Evolutionary conservation across 1,140 invertebrate genomes (phyloP).

Genomic region (Holcopasites calliopsidis): DNA sequence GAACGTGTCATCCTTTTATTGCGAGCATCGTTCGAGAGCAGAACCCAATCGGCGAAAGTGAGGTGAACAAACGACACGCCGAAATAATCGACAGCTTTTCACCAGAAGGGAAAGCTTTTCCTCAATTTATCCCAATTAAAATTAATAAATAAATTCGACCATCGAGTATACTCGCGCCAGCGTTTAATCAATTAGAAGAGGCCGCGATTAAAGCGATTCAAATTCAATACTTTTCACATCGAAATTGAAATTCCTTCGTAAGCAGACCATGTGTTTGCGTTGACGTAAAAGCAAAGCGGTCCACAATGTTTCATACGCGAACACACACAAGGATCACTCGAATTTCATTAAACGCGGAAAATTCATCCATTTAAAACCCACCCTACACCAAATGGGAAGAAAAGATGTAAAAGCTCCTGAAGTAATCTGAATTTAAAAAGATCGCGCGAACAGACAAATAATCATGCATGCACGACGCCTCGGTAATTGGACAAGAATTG

Average conservation of each 20-base stretch:
- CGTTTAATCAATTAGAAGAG: background rate
- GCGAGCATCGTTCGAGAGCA: too few relatives aligned
- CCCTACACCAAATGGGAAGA: background rate
- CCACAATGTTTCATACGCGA: background rate
- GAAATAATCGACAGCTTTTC: too few relatives aligned
- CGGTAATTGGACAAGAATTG: conserved; percentile 14
- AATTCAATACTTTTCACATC: background rate
- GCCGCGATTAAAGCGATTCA: conserved; percentile 4
- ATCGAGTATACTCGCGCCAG: background rate
- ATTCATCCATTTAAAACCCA: background rate
- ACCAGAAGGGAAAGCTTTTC: too few relatives aligned
- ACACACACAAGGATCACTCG: background rate
- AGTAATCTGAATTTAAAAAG: background rate
- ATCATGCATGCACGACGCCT: background rate
- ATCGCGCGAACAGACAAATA: background rate
- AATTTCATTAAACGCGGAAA: background rate
- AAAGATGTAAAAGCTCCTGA: background rate
- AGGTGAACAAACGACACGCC: background rate
- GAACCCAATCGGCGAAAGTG: too few relatives aligned
- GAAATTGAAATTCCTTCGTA: conserved; percentile 20
- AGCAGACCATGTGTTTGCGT: background rate
- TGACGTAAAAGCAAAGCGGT: background rate
- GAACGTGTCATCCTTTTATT: background rate
- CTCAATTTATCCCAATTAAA: too few relatives aligned
- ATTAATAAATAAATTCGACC: background rate